A percentile compares a stretch with the other conserved stretches of the same genome.
Evolutionary conservation across 1,140 invertebrate genomes (phyloP).

Genomic region (Ceratosolen solmsi): DNA sequence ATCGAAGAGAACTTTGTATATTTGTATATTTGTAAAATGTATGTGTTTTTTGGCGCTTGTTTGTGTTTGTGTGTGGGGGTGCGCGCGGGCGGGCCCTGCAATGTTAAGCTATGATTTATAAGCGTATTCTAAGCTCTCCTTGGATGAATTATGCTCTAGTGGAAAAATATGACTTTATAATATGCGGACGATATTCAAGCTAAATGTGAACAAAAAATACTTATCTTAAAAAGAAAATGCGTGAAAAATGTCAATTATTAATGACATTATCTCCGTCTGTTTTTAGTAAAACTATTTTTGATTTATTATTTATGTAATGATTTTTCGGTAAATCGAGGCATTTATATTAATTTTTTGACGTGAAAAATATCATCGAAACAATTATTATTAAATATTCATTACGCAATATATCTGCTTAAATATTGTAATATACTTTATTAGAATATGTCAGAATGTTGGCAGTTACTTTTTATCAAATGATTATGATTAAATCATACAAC

Average conservation of each 20-base stretch:
- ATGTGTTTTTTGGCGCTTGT: background rate
- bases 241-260: background rate
- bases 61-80: background rate
- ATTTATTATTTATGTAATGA: too few relatives aligned
- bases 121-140: background rate
- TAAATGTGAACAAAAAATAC: background rate
- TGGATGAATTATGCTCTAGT: background rate
- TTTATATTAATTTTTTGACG: too few relatives aligned
- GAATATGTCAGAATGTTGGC: too few relatives aligned
- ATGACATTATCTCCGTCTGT: background rate
- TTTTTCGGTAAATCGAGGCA: too few relatives aligned
- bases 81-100: background rate
- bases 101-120: constrained; percentile 6
- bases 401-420: too few relatives aligned
- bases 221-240: background rate
- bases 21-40: background rate
- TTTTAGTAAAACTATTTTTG: too few relatives aligned
- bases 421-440: too few relatives aligned
- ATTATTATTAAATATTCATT: too few relatives aligned
- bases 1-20: too few relatives aligned
- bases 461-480: too few relatives aligned
- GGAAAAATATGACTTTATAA: background rate
- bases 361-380: too few relatives aligned
- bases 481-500: too few relatives aligned
- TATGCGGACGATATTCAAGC: background rate